Conservation (phyloP, 2,888 invertebrate genomes). For the Cataglyphis altisquamis region DNA sequence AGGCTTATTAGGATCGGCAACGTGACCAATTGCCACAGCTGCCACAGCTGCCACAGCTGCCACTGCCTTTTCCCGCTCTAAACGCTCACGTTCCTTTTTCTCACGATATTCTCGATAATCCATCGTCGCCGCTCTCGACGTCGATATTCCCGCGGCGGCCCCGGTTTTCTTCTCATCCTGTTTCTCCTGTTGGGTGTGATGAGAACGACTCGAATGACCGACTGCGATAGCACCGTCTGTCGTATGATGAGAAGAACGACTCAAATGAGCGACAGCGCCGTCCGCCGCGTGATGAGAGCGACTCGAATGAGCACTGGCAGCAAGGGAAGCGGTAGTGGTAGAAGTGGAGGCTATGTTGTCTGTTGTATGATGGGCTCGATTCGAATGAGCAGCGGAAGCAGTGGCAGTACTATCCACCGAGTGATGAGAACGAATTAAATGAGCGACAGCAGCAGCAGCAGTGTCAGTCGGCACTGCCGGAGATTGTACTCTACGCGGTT, state of each 20-base stretch:
- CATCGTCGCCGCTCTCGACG: conserved; percentile 84
- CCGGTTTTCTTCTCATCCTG: conserved; percentile 81
- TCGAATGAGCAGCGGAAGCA: conserved; percentile 77
- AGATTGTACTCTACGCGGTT: conserved; percentile 82
- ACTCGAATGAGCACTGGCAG: conserved; percentile 76
- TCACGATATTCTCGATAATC: conserved; percentile 89
- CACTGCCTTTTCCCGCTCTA: conserved; percentile 87
- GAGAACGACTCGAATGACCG: conserved; percentile 79
- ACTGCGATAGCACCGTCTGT: background rate
- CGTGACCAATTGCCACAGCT: conserved; percentile 71
- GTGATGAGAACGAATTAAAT: conserved; percentile 66
- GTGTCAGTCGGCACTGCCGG: conserved; percentile 74
- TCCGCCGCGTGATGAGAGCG: conserved; percentile 59
- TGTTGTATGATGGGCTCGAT: conserved; percentile 61
- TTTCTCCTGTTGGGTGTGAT: conserved; percentile 74
- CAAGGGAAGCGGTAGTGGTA: background rate
- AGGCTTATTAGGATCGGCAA: conserved; percentile 74
- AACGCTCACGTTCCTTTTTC: conserved; percentile 89
- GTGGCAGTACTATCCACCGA: conserved; percentile 54
- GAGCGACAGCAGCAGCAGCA: conserved; percentile 70
- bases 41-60: conserved; percentile 71
- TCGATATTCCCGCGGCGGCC: conserved; percentile 62
- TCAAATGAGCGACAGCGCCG: conserved; percentile 75
- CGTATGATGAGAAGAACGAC: conserved; percentile 61
- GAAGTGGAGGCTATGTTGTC: background rate